Evolutionary conservation across 2,113 vertebrate species (phyloP).

Genomic region (Dryoscopus gambensis): DNA sequence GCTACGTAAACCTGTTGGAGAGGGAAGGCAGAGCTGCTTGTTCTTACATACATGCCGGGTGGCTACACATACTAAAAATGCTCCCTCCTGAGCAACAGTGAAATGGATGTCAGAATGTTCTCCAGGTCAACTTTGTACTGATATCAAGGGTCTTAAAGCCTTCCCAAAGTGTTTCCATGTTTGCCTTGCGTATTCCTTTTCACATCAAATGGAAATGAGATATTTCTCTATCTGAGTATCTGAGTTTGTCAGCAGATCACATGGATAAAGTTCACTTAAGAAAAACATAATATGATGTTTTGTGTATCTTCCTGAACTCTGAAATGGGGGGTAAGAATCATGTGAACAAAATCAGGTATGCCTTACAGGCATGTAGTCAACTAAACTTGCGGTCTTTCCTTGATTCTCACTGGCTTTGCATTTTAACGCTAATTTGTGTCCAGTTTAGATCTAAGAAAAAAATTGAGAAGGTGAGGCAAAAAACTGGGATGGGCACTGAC

Average conservation of each 20-base stretch:
- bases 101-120: background rate
- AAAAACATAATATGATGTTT: background rate
- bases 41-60: background rate
- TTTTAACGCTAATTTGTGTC: background rate
- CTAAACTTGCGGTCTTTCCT: background rate
- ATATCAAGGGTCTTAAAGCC: background rate
- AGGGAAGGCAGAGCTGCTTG: background rate
- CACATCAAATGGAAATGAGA: background rate
- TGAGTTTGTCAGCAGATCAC: background rate
- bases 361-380: rapidly evolving
- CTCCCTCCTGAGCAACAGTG: background rate
- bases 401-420: background rate
- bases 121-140: background rate
- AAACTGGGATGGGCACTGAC: background rate
- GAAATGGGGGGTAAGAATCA: rapidly evolving
- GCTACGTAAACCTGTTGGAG: background rate
- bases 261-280: background rate
- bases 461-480: background rate
- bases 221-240: background rate
- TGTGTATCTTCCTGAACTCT: background rate
- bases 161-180: rapidly evolving
- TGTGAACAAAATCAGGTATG: background rate
- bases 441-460: background rate
- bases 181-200: background rate
- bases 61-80: background rate